A percentile compares a stretch with the other conserved stretches of the same genome.
Evolutionary conservation across 2,888 invertebrate species (phyloP).

Genomic region (Exephanes ischioxanthus): DNA sequence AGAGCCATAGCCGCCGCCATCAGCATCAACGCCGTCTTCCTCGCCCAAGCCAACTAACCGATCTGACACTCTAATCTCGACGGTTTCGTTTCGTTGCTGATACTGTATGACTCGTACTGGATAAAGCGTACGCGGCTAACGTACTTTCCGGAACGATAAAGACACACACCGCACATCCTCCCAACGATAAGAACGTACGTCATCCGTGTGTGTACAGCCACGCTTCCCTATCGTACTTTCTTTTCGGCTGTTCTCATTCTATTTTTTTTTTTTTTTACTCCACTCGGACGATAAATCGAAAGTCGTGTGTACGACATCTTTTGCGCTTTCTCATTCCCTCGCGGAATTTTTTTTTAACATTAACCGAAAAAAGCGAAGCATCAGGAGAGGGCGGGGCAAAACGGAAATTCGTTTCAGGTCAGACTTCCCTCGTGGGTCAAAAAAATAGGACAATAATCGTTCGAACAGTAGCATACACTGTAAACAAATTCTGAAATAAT

Average conservation of each 20-base stretch:
- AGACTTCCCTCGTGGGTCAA: no score
- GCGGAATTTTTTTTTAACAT: neutral
- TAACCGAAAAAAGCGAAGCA: neutral
- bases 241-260: neutral
- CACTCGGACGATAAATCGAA: neutral
- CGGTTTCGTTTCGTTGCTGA: constrained; percentile 46
- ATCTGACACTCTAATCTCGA: constrained; percentile 77
- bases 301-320: neutral
- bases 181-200: constrained; percentile 74
- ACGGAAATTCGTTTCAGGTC: no score
- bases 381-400: no score
- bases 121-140: constrained; percentile 72
- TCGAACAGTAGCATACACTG: neutral
- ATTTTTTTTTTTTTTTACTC: constrained; percentile 1
- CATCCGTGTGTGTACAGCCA: constrained; percentile 69
- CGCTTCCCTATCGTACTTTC: constrained; percentile 42
- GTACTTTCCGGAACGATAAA: constrained; percentile 77
- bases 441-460: neutral
- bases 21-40: constrained; percentile 36
- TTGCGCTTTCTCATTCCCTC: neutral
- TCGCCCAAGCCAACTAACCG: constrained; percentile 71
- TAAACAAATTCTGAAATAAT: neutral
- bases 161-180: constrained; percentile 74
- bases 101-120: constrained; percentile 42
- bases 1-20: constrained; percentile 29